phyloP scores from a whole-genome alignment of 1,140 invertebrate genomes.

The Chelonus insularis region DNA sequence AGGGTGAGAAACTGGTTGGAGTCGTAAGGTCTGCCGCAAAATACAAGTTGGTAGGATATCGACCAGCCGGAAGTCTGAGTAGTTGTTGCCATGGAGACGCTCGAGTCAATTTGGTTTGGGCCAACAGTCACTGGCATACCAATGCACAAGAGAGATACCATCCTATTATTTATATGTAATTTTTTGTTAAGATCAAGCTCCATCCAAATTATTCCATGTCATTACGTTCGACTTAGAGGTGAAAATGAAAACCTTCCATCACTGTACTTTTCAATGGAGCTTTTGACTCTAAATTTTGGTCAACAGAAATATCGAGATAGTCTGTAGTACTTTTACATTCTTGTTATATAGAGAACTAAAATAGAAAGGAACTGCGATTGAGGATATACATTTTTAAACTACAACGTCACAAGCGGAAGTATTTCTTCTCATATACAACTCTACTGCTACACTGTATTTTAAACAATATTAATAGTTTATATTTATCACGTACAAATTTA shows the following conservation, averaged over 20 bases:
- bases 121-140: slow-evolving; percentile 52
- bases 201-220: neutral
- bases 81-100: slow-evolving; percentile 58
- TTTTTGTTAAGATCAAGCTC: neutral
- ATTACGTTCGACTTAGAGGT: neutral
- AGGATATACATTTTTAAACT: too few species aligned
- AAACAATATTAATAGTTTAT: too few species aligned
- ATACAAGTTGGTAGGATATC: slow-evolving; percentile 57
- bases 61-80: slow-evolving; percentile 56
- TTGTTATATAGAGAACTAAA: too few species aligned
- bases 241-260: neutral
- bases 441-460: too few species aligned
- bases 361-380: too few species aligned
- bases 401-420: too few species aligned
- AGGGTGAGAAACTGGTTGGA: slow-evolving; percentile 26
- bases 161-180: slow-evolving; percentile 46
- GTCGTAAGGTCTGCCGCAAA: slow-evolving; percentile 46
- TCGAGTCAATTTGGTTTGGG: slow-evolving; percentile 58
- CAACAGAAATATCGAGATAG: too few species aligned
- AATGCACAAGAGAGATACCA: slow-evolving; percentile 45
- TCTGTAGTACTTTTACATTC: too few species aligned
- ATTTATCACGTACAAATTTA: too few species aligned
- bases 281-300: neutral
- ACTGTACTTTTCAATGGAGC: too few species aligned
- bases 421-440: too few species aligned